Evolutionary conservation across 23 tunicate species (phyloP).

Genomic region (Diplosoma virens): DNA sequence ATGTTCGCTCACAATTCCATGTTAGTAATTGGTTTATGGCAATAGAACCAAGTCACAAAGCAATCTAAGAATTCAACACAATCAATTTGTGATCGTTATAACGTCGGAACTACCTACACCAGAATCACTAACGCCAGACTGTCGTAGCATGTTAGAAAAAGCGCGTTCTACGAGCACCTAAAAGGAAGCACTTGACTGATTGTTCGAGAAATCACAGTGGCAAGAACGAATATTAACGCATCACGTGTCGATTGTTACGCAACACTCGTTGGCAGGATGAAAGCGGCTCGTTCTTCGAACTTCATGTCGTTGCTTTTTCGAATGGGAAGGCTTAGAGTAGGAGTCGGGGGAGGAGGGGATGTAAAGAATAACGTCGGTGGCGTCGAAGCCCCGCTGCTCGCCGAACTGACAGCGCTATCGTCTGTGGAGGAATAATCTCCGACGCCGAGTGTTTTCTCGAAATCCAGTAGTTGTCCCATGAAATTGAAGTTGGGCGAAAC

Average conservation of each 20-base stretch:
- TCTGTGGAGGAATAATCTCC: constrained; percentile 54
- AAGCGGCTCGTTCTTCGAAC: constrained; percentile 39
- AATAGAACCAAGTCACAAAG: too few species aligned
- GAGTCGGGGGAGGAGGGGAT: constrained; percentile 87
- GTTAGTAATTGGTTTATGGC: too few species aligned
- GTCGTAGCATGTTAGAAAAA: too few species aligned
- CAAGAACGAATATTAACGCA: too few species aligned
- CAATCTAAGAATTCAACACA: too few species aligned
- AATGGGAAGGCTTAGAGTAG: constrained; percentile 57
- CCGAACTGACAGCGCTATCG: constrained; percentile 14
- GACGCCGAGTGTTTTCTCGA: constrained; percentile 86
- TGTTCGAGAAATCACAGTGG: too few species aligned
- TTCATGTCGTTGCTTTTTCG: constrained; percentile 18
- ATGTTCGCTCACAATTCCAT: too few species aligned
- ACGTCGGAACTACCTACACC: too few species aligned
- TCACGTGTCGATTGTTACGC: constrained; percentile 19
- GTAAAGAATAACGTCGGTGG: constrained; percentile 91
- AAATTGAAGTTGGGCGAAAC: constrained; percentile 98
- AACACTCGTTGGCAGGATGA: constrained; percentile 42
- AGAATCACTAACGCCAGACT: too few species aligned
- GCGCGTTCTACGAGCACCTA: too few species aligned
- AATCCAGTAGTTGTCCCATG: constrained; percentile 95
- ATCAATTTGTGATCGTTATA: too few species aligned
- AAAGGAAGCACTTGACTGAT: too few species aligned
- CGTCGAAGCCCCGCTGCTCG: constrained; percentile 13